Evolutionary conservation across 2,113 vertebrate genomes (phyloP).

Genomic region (Oreotragus oreotragus): DNA sequence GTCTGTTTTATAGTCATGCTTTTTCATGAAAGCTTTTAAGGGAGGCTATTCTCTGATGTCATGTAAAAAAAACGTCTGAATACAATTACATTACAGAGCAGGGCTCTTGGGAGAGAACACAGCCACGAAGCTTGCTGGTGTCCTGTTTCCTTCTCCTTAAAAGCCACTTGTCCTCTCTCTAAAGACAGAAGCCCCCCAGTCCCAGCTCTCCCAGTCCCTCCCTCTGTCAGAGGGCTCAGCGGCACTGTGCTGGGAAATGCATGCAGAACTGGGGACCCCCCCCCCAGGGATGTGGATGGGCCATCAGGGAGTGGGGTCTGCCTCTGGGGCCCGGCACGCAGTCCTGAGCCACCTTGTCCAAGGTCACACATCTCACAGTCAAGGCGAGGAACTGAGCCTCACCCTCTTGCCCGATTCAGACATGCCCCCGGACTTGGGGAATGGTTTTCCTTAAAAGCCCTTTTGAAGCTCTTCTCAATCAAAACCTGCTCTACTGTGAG

Average conservation of each 20-base stretch:
- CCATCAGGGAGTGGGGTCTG: not conserved
- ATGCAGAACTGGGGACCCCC: not conserved
- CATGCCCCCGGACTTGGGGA: not conserved
- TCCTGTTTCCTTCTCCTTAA: slow-evolving; percentile 29
- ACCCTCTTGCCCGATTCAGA: not conserved
- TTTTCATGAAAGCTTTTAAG: slow-evolving; percentile 81
- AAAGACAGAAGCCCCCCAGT: not conserved
- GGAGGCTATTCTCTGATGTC: slow-evolving; percentile 74
- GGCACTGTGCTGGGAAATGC: not conserved
- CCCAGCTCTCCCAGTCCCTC: not conserved
- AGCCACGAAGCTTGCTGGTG: not conserved
- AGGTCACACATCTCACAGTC: not conserved
- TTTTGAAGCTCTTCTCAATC: not conserved
- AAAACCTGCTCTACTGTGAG: not conserved
- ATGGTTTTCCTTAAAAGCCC: not conserved
- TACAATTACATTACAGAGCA: slow-evolving; percentile 73
- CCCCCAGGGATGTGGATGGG: not conserved
- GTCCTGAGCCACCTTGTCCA: not conserved
- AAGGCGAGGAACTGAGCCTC: not conserved
- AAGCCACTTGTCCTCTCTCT: not conserved
- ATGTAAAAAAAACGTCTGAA: slow-evolving; percentile 71
- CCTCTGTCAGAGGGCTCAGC: not conserved
- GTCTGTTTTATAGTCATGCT: slow-evolving; percentile 78
- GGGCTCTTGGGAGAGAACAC: slow-evolving; percentile 21
- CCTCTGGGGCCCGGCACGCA: fast-evolving